These are phyloP conservation scores for Bombus affinis DNA, from an alignment of 1,140 invertebrate genomes.

Conservation along the genomic window DNA sequence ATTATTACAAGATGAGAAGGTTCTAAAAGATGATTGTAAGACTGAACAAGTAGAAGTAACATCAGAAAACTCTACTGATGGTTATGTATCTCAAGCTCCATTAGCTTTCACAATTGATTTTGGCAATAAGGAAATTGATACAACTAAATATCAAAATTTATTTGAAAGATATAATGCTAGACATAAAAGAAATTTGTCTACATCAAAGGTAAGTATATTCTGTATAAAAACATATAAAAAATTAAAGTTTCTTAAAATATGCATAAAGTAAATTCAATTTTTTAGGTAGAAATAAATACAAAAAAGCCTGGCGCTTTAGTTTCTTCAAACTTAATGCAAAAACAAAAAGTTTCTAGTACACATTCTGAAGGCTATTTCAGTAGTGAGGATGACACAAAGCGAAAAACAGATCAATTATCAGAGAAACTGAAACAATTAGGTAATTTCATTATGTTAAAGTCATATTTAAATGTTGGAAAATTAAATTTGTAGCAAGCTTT, in stretches of 20 bases:
- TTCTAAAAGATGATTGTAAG: conserved; percentile 24
- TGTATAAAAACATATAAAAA: not conserved
- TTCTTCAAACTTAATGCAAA: conserved; percentile 68
- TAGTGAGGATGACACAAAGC: conserved; percentile 84
- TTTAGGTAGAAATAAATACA: conserved; percentile 72
- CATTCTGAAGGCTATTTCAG: conserved; percentile 88
- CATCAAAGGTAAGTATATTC: conserved; percentile 83
- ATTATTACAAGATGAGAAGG: not conserved
- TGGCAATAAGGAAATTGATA: conserved; percentile 85
- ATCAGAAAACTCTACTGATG: conserved; percentile 24
- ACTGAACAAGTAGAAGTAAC: conserved; percentile 44
- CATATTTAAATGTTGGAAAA: not conserved
- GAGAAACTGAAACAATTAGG: conserved; percentile 73
- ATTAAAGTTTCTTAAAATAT: conserved; percentile 33
- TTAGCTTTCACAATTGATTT: conserved; percentile 88
- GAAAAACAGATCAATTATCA: conserved; percentile 72
- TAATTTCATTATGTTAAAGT: conserved; percentile 41
- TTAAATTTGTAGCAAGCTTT: not conserved
- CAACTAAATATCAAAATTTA: conserved; percentile 85
- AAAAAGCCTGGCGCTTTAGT: conserved; percentile 81
- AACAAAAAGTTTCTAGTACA: conserved; percentile 84
- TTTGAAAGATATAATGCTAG: conserved; percentile 88
- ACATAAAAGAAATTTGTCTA: conserved; percentile 87
- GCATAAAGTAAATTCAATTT: conserved; percentile 29
- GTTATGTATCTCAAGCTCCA: conserved; percentile 55